A percentile compares a stretch with the other conserved stretches of the same genome.
Evolutionary conservation across 2,888 invertebrate genomes (phyloP).

Genomic region (Peribatodes rhomboidaria): DNA sequence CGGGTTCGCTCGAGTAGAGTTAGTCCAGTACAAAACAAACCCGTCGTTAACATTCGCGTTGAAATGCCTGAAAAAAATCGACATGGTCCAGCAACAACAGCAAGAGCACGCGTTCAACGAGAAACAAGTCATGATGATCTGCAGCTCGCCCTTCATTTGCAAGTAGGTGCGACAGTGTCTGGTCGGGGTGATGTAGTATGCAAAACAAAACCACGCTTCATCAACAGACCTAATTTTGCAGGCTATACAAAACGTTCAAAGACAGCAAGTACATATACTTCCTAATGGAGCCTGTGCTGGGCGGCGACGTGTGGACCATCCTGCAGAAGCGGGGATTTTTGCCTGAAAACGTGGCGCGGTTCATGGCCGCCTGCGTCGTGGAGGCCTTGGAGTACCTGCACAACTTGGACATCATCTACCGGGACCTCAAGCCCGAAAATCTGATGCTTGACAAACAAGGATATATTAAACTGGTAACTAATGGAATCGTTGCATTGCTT

Average conservation of each 20-base stretch:
- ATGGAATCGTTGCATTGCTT: too few species aligned
- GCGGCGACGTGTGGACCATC: conserved; percentile 98
- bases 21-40: conserved; percentile 88
- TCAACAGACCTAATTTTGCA: conserved; percentile 64
- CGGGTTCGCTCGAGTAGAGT: conserved; percentile 96
- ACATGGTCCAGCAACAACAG: conserved; percentile 95
- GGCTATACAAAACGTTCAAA: conserved; percentile 95
- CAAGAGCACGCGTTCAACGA: conserved; percentile 96
- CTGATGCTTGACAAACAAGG: conserved; percentile 94
- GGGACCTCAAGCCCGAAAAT: conserved; percentile 98
- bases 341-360: conserved; percentile 93
- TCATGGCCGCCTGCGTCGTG: conserved; percentile 96
- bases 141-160: conserved; percentile 93
- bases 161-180: conserved; percentile 82
- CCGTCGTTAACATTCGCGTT: conserved; percentile 90
- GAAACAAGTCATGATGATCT: conserved; percentile 93
- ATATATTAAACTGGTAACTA: conserved; percentile 94
- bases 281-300: conserved; percentile 97
- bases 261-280: conserved; percentile 97
- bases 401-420: conserved; percentile 92
- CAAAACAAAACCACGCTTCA: background rate
- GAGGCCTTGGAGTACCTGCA: conserved; percentile 97
- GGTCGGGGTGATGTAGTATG: background rate
- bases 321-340: conserved; percentile 94
- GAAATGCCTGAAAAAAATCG: conserved; percentile 95